Base-by-base conservation (phyloP, 64 coral and sea anemone species). In the Platygyra sinensis region DNA sequence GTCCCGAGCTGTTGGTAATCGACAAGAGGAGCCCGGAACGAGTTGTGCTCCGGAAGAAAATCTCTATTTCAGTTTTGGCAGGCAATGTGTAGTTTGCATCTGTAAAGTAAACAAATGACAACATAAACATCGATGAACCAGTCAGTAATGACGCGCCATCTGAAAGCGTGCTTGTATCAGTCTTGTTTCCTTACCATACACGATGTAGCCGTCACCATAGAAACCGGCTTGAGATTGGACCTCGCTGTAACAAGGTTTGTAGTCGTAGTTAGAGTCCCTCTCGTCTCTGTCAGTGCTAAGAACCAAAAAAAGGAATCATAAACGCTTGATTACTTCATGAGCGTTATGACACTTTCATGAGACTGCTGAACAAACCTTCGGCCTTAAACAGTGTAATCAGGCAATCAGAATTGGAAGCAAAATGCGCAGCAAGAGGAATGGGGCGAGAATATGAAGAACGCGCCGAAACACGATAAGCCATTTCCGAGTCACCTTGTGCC, bases 21-120 rank as follows among this genome's bases (percentile, higher is more conserved):
- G 86, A 78, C 33, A 93, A 36, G 7, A 96, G 82, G 19, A 96
- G 77, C 0, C 95, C 95, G 4, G 87, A 87, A 15, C 95, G 88
- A n/a, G 73, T 88, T 10, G 88, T 90, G 19, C 91, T 91, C 36
- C 82, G 91, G 78, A 96, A 94, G 60, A 4, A 83, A 19, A 96
- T 39, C 8, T 46, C 69, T 33, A 96, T 62, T 20, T 90, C 72
- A 38, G 87, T 82, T 8, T 71, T 30, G 55, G 25, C 42, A 25
- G 71, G 76, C 55, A 96, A 27, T 31, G 89, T 29, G 83, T 87
- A 96, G 88, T 88, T 80, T 19, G 90, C 50, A 77, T 96, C 95
- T 96, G 61, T 29, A 16, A 89, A 49, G 19, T 19, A 12, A 30
- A 81, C 38, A 24, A 67, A 30, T 18, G 62, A 18, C 0, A 55